Percentiles rank a stretch among this genome's conserved stretches.
Conservation (phyloP, 2,888 invertebrate genomes). For the Cyrtodaria siliqua region DNA sequence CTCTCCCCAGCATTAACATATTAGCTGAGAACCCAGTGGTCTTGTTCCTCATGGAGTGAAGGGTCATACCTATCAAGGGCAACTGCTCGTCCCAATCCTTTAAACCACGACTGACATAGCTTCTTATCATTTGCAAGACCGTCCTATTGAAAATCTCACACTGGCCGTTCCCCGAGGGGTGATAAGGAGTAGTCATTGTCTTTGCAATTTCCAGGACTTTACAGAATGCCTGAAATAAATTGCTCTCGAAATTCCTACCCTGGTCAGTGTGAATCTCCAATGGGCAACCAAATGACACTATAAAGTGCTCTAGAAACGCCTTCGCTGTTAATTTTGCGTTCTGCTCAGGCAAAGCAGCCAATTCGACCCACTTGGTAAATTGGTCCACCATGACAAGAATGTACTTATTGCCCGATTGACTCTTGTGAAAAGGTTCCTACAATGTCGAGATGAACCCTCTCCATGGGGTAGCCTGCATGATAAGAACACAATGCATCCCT, state of each 20-base stretch:
- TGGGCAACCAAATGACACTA: neutral
- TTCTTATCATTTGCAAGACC: neutral
- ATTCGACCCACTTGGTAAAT: constrained; percentile 2
- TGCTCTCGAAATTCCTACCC: too few species aligned
- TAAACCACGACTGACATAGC: neutral
- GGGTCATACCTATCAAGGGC: constrained; percentile 2
- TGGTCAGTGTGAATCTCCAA: neutral
- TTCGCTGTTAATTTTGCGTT: neutral
- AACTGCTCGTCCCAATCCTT: too few species aligned
- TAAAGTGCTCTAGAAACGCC: neutral
- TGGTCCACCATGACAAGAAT: neutral
- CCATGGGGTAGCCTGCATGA: neutral
- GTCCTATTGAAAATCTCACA: neutral
- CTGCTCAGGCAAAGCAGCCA: neutral
- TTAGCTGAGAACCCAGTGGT: too few species aligned
- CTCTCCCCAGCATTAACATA: constrained; percentile 14
- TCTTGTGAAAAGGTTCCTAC: neutral
- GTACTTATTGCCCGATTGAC: neutral
- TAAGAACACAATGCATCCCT: neutral
- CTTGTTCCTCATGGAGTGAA: constrained; percentile 14
- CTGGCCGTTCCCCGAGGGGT: neutral
- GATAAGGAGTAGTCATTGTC: neutral
- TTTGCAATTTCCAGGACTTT: neutral
- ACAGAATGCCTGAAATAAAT: too few species aligned
- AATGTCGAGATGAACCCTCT: neutral